phyloP scores from a whole-genome alignment of 2,113 vertebrate genomes.

The Xyliphius kryptos region DNA sequence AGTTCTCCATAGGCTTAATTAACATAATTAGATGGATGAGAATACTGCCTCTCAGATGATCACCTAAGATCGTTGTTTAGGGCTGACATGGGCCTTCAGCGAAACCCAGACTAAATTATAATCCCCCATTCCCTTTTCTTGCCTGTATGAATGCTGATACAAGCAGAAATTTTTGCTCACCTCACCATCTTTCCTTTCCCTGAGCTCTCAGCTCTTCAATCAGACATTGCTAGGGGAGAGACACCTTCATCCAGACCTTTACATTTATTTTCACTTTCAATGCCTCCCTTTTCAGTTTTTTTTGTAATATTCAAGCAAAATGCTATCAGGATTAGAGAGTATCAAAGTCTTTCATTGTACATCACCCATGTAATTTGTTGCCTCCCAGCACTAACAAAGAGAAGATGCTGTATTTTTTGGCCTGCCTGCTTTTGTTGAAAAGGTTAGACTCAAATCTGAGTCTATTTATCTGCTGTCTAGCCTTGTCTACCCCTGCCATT shows the following conservation, averaged over 20 bases:
- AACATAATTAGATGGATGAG: conserved; percentile 38
- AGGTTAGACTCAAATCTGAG: conserved; percentile 72
- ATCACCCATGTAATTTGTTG: conserved; percentile 42
- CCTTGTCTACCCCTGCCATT: conserved; percentile 72
- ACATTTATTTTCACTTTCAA: background rate
- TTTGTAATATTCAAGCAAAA: conserved; percentile 30
- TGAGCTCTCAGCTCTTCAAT: no score
- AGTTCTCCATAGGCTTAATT: conserved; percentile 33
- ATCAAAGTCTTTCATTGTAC: conserved; percentile 31
- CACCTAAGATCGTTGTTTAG: conserved; percentile 42
- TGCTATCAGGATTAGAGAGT: conserved; percentile 24
- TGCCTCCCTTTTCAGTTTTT: no score
- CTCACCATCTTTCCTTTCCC: conserved; percentile 52
- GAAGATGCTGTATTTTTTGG: conserved; percentile 30
- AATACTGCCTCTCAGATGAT: conserved; percentile 37
- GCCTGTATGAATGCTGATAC: conserved; percentile 48
- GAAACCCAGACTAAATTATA: conserved; percentile 45
- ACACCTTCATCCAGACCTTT: conserved; percentile 1
- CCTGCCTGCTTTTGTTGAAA: conserved; percentile 33
- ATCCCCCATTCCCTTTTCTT: conserved; percentile 20
- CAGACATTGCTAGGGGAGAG: conserved; percentile 26
- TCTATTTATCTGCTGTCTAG: conserved; percentile 92
- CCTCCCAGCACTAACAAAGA: conserved; percentile 26
- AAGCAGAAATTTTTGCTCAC: conserved; percentile 51
- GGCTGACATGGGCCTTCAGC: conserved; percentile 46